A percentile compares a stretch with the other conserved stretches of the same genome.
Conservation (phyloP, 1,140 invertebrate species). For the Scaptomyza hsui region DNA sequence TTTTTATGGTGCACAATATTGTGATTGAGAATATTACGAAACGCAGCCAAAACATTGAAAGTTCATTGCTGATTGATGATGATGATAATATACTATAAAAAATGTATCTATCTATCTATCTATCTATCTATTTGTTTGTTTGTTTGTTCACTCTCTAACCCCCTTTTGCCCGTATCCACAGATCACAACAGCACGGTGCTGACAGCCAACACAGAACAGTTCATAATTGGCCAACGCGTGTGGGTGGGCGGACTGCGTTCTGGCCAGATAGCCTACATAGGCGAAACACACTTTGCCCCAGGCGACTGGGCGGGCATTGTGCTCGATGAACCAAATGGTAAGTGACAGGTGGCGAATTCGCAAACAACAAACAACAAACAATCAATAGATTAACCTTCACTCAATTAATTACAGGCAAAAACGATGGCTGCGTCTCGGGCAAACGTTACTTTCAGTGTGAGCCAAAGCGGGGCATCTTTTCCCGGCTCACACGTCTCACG, state of each 20-base stretch:
- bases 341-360: constrained; percentile 21
- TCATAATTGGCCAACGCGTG: constrained; percentile 97
- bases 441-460: constrained; percentile 97
- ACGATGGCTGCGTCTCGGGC: constrained; percentile 97
- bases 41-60: constrained; percentile 32
- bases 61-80: constrained; percentile 55
- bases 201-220: constrained; percentile 96
- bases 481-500: constrained; percentile 94
- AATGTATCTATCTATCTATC: background rate
- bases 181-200: constrained; percentile 93
- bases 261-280: constrained; percentile 97
- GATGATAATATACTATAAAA: constrained; percentile 31
- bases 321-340: constrained; percentile 96
- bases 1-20: constrained; percentile 14
- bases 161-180: constrained; percentile 74
- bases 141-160: constrained; percentile 11
- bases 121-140: background rate
- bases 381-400: background rate
- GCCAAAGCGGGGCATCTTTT: constrained; percentile 96
- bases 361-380: background rate
- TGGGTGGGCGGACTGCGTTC: constrained; percentile 98
- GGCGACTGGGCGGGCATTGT: constrained; percentile 99
- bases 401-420: constrained; percentile 89
- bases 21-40: constrained; percentile 17
- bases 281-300: constrained; percentile 97